Evolutionary conservation across 2,888 invertebrate genomes (phyloP), one percentile per base, ranked within the genome.

Genomic region (Andrena chrysosceles): DNA sequence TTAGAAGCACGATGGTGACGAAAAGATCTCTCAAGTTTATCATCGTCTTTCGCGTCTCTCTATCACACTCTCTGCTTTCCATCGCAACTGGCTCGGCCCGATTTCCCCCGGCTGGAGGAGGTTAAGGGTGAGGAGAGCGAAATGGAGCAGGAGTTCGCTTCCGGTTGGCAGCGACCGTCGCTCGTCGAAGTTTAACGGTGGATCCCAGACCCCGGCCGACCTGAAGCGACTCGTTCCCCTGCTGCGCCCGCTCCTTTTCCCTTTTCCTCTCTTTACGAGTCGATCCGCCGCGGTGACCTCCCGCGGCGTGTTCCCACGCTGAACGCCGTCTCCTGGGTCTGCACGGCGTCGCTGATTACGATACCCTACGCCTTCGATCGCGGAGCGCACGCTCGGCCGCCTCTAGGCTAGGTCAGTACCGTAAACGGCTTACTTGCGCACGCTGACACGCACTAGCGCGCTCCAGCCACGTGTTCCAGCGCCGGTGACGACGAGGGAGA

Each of bases 241-340:
- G 54, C 56, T 59, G 59, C 26, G 26, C 31, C 48, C 56, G 63
- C n/a, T 48, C 60, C 64, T 70, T 82, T 74, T 62, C 75, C 76
- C 77, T 75, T 77, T 81, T 73, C 73, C 29, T 80, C 76, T 69
- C 64, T 71, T 79, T 31, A 26, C 54, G 70, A 54, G n/a, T n/a
- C 64, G 72, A 78, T 84, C 63, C 75, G 75, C 79, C 77, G 72
- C 74, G 62, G 23, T 91, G 91, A 92, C 91, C 92, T 91, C 91
- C 90, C 85, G 90, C 86, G 86, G 91, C 85, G 90, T 87, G 90
- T 92, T 93, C 92, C 93, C 93, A 93, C 93, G 93, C 86, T 89
- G 89, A 89, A 89, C 91, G 88, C 85, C 87, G 89, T 92, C 91
- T 89, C 86, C 88, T 85, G 84, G 87, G 88, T 84, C 86, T 90